Base-by-base conservation (phyloP, 2,888 invertebrate species). In the Chymomyza caudatula region DNA sequence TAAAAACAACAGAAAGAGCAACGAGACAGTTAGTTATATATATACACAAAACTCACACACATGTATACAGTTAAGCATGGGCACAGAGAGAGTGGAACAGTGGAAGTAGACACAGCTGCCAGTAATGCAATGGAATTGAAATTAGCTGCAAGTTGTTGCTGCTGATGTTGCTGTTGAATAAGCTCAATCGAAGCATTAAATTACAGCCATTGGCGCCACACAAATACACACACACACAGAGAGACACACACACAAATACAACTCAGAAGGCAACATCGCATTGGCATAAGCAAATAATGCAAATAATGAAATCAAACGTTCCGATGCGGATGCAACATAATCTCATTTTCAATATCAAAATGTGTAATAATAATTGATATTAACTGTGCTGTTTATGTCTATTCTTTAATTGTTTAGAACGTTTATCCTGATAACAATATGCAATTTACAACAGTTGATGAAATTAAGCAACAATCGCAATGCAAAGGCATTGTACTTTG, bases 161-260 rank as follows among this genome's bases (percentile, higher is more conserved):
- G 44, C 20, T 65, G 57, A 3, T 58, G 64, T 44, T 69, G 71
- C 59, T 78, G 75, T 76, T 78, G 66, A 85, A 74, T 72, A 78
- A 80, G 77, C 81, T 75, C 78, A 76, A 83, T 75, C 74, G 72
- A 81, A 69, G 85, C 85, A 82, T 78, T 84, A 85, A 85, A 85
- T 80, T 82, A 78, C 74, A 68, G 75, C 73, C 78, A 83, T 67
- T 80, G 75, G 67, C 67, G 72, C 71, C 77, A 71, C 47, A 68
- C 63, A 68, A 74, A 63, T 63, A 76, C 65, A 64, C 73, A 71
- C 67, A 77, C 29, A 37, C 29, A 11, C 29, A 37, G 8, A 29
- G 1, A 29, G 0, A 29, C 25, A 25, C 29, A 37, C 8, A 47
- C 4, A 47, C 47, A 47, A 47, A 17, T 47, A 47, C 13, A 11